A percentile compares a stretch with the other conserved stretches of the same genome.
Conservation (phyloP, 2,888 invertebrate genomes). For the Apamea epomidion region DNA sequence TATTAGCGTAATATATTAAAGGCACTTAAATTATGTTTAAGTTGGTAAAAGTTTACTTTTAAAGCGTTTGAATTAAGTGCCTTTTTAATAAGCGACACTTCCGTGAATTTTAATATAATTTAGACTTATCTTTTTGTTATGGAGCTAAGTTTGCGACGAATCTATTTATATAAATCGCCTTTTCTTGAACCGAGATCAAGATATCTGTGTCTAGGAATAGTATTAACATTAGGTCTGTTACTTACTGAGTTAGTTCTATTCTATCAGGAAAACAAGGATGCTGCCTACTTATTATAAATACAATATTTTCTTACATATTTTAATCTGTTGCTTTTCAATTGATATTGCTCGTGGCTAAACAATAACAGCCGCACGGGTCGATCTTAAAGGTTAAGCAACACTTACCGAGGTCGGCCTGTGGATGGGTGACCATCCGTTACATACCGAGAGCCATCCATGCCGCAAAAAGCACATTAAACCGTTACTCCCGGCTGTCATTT, state of each 20-base stretch:
- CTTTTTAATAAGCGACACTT: neutral
- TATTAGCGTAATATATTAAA: conserved; percentile 25
- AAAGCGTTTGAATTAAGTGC: neutral
- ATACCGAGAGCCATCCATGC: too few relatives aligned
- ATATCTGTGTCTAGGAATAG: neutral
- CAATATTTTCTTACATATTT: neutral
- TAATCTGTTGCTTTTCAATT: neutral
- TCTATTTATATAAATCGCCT: neutral
- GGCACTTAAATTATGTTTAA: neutral
- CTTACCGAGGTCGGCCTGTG: neutral
- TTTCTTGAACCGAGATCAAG: neutral
- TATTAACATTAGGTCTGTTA: neutral
- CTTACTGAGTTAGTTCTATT: neutral
- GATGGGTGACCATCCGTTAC: neutral
- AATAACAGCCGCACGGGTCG: neutral
- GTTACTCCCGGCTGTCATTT: neutral
- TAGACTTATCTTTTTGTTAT: neutral
- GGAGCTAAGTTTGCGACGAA: neutral
- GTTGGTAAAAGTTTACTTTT: conserved; percentile 15
- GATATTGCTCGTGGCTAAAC: neutral
- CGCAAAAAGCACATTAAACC: too few relatives aligned
- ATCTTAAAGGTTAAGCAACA: neutral
- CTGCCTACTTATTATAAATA: neutral
- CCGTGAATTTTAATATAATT: neutral
- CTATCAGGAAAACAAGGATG: neutral